Conservation (phyloP, 2,113 vertebrate species). For the Dipodomys merriami region DNA sequence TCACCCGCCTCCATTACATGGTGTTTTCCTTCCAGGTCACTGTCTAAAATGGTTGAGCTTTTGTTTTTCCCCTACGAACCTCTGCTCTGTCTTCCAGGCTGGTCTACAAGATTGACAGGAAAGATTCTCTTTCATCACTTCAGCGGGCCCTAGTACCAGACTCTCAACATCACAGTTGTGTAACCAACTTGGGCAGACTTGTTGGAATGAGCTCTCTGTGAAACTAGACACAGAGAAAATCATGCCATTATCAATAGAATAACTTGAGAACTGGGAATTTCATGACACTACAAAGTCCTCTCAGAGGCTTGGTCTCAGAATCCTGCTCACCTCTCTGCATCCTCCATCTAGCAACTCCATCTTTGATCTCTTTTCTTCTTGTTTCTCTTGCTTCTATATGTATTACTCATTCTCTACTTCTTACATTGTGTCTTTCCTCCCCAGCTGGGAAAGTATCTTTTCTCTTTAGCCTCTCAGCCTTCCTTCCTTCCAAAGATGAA, state of each 20-base stretch:
- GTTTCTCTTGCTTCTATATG: background rate
- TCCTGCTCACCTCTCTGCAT: background rate
- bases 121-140: background rate
- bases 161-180: slow-evolving; percentile 18
- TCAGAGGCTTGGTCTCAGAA: slow-evolving; percentile 3
- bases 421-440: slow-evolving; percentile 20
- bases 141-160: background rate
- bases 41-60: background rate
- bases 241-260: background rate
- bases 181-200: background rate
- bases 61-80: background rate
- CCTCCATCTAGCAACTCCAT: background rate
- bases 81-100: slow-evolving; percentile 47
- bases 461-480: background rate
- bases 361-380: slow-evolving; percentile 15
- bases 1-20: background rate
- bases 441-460: slow-evolving; percentile 20
- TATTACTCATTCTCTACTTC: background rate
- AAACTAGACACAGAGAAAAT: background rate
- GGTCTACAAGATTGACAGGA: background rate
- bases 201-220: slow-evolving; percentile 4
- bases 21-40: background rate
- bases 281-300: slow-evolving; percentile 30
- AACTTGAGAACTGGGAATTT: slow-evolving; percentile 43
- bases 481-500: background rate